Evolutionary conservation across 2,113 vertebrate genomes (phyloP).

Genomic region (Cynoglossus semilaevis): DNA sequence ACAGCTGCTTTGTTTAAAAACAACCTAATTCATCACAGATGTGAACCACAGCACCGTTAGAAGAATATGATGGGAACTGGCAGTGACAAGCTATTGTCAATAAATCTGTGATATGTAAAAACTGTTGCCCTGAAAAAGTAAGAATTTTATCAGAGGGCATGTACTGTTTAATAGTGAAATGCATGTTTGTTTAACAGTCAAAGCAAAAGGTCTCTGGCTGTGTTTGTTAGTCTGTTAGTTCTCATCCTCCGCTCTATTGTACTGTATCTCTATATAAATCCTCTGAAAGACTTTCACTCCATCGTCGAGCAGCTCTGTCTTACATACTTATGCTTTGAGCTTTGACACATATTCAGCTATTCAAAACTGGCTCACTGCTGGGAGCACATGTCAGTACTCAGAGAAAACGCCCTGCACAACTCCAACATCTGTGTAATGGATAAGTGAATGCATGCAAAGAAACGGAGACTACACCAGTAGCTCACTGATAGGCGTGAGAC

Average conservation of each 20-base stretch:
- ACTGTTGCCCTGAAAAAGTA: no score
- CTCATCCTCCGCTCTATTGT: no score
- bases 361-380: conserved; percentile 37
- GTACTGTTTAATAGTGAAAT: neutral
- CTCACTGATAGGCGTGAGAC: neutral
- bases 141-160: neutral
- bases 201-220: conserved; percentile 40
- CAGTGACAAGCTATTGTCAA: neutral
- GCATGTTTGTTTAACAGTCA: conserved; percentile 18
- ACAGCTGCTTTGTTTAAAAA: conserved; percentile 3
- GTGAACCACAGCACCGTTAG: neutral
- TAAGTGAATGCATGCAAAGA: neutral
- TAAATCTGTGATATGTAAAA: neutral
- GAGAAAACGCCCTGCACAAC: conserved; percentile 23
- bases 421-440: conserved; percentile 18
- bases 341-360: conserved; percentile 64
- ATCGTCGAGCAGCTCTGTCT: conserved; percentile 33
- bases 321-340: conserved; percentile 59
- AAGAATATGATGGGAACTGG: neutral
- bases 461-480: neutral
- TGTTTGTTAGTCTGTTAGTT: conserved; percentile 48
- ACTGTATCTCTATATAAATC: conserved; percentile 49
- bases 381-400: conserved; percentile 50
- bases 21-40: conserved; percentile 28
- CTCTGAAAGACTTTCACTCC: conserved; percentile 37